Percentiles rank a stretch among this genome's conserved stretches.
Evolutionary conservation across 64 coral and sea anemone genomes (phyloP).

Genomic region (Astreopora myriophthalma): DNA sequence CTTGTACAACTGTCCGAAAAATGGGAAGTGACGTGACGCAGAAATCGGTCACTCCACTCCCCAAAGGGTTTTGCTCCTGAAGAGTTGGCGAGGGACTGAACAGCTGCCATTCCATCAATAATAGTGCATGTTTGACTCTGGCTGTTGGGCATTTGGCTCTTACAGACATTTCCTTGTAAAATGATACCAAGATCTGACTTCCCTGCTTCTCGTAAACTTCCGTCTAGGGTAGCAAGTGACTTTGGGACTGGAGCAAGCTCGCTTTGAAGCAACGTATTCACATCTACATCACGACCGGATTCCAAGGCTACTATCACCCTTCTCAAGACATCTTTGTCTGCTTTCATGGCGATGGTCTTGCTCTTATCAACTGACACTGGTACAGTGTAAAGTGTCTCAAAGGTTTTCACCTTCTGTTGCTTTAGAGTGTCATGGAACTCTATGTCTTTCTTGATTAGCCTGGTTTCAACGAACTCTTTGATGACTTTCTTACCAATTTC

Average conservation of each 20-base stretch:
- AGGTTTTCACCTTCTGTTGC: conserved; percentile 71
- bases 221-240: conserved; percentile 52
- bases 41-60: conserved; percentile 55
- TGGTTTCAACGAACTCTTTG: conserved; percentile 46
- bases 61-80: conserved; percentile 54
- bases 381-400: conserved; percentile 55
- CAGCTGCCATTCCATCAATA: conserved; percentile 71
- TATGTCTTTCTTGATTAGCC: conserved; percentile 44
- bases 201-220: not conserved
- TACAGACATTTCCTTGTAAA: conserved; percentile 15
- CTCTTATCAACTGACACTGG: conserved; percentile 40
- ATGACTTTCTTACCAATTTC: not conserved
- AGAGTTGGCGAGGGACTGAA: conserved; percentile 48
- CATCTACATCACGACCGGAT: conserved; percentile 61
- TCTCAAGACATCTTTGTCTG: conserved; percentile 71
- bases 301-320: conserved; percentile 66
- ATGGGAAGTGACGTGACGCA: conserved; percentile 18
- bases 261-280: conserved; percentile 3
- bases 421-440: conserved; percentile 74
- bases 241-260: conserved; percentile 39
- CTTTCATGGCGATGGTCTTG: conserved; percentile 57
- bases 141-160: conserved; percentile 14
- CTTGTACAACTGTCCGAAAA: conserved; percentile 45
- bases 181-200: conserved; percentile 58
- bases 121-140: conserved; percentile 40